Base-by-base conservation (phyloP, 2,888 invertebrate genomes). In the Mongoloraphidia duomilia region DNA sequence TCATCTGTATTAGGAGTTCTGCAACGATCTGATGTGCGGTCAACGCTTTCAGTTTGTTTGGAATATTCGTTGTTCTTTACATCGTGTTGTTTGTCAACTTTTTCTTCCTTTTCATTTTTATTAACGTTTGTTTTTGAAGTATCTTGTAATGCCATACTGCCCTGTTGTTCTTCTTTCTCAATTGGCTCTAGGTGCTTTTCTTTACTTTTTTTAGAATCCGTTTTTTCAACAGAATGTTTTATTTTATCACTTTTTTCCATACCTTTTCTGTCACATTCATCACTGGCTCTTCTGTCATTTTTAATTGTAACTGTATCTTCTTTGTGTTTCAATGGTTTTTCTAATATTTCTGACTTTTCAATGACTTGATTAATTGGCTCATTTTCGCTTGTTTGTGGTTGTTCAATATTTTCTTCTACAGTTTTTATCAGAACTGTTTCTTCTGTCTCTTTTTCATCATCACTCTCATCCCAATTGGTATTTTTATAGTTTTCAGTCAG, bases 1-100 rank as follows among this genome's bases (percentile, higher is more conserved):
- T 62, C 62, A 2, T 61, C 59, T 4, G 61, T 61, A 49, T 62
- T 57, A 8, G 61, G 61, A 34, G 58, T 60, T 40, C 50, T 47
- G 10, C 39, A 39, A 41, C 53, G 26, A 6, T 26, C 26, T 26
- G 26, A 26, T 26, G 26, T 26, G 26, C 5, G 26, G 6, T 26
- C 26, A 26, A 26, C 6, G 6, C 46, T 46, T 13, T 46, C 47
- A 37, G 38, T 47, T 12, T 35, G 36, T 36, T 34, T 10, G 8
- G 33, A 17, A 14, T 8, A 33, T 11, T 38, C 14, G 2, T 46
- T 17, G 17, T 46, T 39, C 33, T 38, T 17, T 47, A 12, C 12
- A 33, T 46, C 40, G 34, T 10, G 34, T 40, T 46, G 17, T 43
- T 47, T 47, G 14, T 43, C 35, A 51, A 40, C 11, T 45, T 46